Evolutionary conservation across 2,113 vertebrate genomes (phyloP), one percentile per base, ranked within the genome.

Genomic region (Semnornis frantzii): DNA sequence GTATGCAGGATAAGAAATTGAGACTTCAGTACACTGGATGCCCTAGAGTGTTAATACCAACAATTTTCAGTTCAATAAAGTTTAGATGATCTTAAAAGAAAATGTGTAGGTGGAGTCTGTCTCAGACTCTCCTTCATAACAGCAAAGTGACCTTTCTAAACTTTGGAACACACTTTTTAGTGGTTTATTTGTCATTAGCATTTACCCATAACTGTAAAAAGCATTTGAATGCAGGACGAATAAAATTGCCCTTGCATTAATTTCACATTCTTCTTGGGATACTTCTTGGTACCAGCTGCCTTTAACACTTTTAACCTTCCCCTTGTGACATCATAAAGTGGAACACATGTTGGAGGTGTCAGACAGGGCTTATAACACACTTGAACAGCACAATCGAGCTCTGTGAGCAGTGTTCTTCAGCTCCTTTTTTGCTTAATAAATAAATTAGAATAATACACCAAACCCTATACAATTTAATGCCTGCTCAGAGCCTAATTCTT

Each of bases 1-100:
- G 34, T 97, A 96, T 88, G 80, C 92, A 28, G 76, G 96, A 86
- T 96, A 91, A 97, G 92, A 90, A 96, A 95, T 80, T 24, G 72
- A 97, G 91, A 92, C 89, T 37, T 86, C 66, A 33, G 74, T 63
- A 73, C 55, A 58, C 59, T 82, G 87, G 92, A 95, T 96, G 93
- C 93, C 95, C 95, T 92, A 92, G 68, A 83, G 92, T 93, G 94
- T 94, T 97, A 97, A 97, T 95, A 94, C 90, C 93, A 89, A 96
- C 89, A 82, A 96, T 97, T 95, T 97, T 84, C 9, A 25, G 62
- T 95, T 95, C 90, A 19, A 89, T 88, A 86, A 97, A 97, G 87
- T 97, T 94, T 68, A 92, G 87, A 87, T 66, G 72, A 91, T 94
- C 92, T 96, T 78, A 59, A 46, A 87, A 86, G 75, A 88, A 90